Evolutionary conservation across 1,140 invertebrate species (phyloP), one percentile per base, ranked within the genome.

Genomic region (Calliphora vicina): DNA sequence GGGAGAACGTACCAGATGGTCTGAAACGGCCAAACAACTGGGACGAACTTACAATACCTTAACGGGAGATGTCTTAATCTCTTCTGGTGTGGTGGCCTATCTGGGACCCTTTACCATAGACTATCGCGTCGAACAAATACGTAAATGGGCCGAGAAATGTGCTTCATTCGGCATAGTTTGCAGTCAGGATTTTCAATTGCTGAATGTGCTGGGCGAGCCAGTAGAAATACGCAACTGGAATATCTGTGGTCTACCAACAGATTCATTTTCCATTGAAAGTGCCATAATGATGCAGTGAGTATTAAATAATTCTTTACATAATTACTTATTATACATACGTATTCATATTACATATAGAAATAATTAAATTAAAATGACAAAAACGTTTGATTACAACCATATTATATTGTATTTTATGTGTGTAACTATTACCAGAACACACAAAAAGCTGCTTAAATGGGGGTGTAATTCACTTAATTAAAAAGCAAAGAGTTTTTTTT

Each of bases 161-260:
- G 91, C 91, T 67, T 91, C 92, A 3, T 94, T 93, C 82, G 93
- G 94, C 8, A 94, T 98, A 26, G 93, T 95, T 13, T 97, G 96
- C 86, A 94, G 94, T 0, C 85, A 93, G 45, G 93, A 94, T 90
- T 96, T 97, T 92, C 93, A 95, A 88, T 84, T 91, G 97, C 27
- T 94, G 93, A 93, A 94, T 17, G 93, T 95, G 25, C 91, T 99
- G 0, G 97, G 97, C 2, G 95, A 98, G 87, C 94, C 96, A 1
- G 96, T 99, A n/a, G 92, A 94, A 78, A 96, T 97, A 82, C 93
- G 96, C 87, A 94, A 96, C 72, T 99, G 97, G 97, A 98, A 97
- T 86, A 97, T 98, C 80, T 94, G 94, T 85, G 97, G 97, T 0
- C 88, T 99, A 67, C 97, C 97, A 0, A 94, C 93, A 25, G 97